A percentile compares a stretch with the other conserved stretches of the same genome.
These are phyloP conservation scores for Sebastiscus tertius DNA, from an alignment of 2,797 vertebrate genomes.

Conservation along the genomic window DNA sequence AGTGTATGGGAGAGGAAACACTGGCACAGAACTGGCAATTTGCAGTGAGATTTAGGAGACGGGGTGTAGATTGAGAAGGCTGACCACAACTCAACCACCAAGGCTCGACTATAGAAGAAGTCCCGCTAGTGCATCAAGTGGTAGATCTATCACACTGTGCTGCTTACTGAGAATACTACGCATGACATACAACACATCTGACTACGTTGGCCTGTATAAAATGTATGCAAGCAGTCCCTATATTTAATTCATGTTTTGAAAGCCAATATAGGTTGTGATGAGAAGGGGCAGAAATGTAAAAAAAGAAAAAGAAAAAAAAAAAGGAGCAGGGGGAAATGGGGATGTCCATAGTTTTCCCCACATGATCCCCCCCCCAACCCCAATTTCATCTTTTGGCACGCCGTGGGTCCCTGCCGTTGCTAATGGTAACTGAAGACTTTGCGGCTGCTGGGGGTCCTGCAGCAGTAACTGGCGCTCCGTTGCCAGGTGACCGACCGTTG, in stretches of 20 bases:
- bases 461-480: constrained; percentile 70
- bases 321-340: not conserved
- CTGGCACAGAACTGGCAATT: constrained; percentile 60
- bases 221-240: constrained; percentile 28
- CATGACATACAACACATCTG: constrained; percentile 23
- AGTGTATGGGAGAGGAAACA: constrained; percentile 27
- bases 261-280: constrained; percentile 15
- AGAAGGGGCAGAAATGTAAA: not conserved
- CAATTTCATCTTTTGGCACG: constrained; percentile 96
- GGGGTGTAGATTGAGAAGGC: constrained; percentile 26
- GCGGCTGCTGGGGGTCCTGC: constrained; percentile 71
- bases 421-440: constrained; percentile 88
- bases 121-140: constrained; percentile 16
- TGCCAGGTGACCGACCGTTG: constrained; percentile 87
- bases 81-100: constrained; percentile 16
- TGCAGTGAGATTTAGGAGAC: constrained; percentile 3
- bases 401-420: constrained; percentile 96
- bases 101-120: not conserved
- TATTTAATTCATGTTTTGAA: constrained; percentile 18
- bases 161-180: constrained; percentile 27
- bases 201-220: constrained; percentile 34
- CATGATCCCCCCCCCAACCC: constrained; percentile 8
- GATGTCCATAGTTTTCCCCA: constrained; percentile 15
- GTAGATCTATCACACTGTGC: constrained; percentile 35
- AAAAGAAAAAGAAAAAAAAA: not conserved